Evolutionary conservation across 2,888 invertebrate species (phyloP), one percentile per base, ranked within the genome.

Genomic region (Tipula confusa): DNA sequence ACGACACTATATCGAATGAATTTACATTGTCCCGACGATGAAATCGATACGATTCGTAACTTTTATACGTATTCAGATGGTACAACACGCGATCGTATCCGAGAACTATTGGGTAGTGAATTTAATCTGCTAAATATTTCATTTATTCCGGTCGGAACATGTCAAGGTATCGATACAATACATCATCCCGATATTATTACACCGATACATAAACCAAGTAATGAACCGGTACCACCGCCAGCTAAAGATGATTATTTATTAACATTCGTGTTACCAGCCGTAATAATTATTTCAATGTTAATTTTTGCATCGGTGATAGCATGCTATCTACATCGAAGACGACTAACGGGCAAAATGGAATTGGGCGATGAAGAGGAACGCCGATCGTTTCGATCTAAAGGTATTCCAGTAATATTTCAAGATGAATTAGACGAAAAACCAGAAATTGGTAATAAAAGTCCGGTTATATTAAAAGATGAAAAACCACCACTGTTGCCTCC

Each of bases 391-490:
- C 93, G 95, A 82, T 95, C 95, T 86, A 95, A 95, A 88, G 93
- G 93, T 83, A 97, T 98, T 87, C 98, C 99, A 0, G 97, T 98
- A 48, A 98, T 99, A 87, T 98, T 98, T 90, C 96, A 96, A 89
- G 98, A 99, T 89, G 99, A 99, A 89, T 91, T 98, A 79, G 98
- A 98, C 86, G 98, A 98, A 87, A 95, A 97, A 86, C 96, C 95
- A 0, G 96, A 96, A 88, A 94, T 96, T 24, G 95, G 94, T 29
- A 96, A 96, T 88, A 96, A 97, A 90, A 95, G 96, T 85, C 98
- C 98, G 4, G 95, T 98, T 83, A 97, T 98, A 86, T 92, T 98
- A 90, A 95, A 97, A 87, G 97, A 98, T 86, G 98, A 98, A 88
- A 97, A 97, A 87, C 98, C 98, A 11, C 98, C 98, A 5, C 90